These are phyloP conservation scores for Tachycineta bicolor DNA, from an alignment of 2,113 vertebrate genomes.

Conservation along the genomic window DNA sequence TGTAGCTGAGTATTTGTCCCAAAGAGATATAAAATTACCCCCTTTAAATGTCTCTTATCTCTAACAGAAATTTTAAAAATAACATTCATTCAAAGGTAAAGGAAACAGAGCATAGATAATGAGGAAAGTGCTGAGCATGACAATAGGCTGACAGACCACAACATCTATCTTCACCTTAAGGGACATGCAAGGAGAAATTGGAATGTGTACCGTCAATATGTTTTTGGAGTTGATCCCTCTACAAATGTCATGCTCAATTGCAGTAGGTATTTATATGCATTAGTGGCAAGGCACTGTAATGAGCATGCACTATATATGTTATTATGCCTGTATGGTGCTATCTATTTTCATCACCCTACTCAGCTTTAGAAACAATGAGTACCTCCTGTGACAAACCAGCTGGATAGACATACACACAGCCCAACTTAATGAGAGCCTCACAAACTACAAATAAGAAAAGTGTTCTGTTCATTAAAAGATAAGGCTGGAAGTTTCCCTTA, in stretches of 20 bases:
- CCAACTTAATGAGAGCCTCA: not conserved
- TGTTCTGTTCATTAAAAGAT: not conserved
- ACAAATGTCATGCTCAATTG: constrained; percentile 21
- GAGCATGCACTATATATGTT: not conserved
- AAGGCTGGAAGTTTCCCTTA: not conserved
- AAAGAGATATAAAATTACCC: not conserved
- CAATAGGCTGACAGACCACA: not conserved
- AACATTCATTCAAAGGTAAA: not conserved
- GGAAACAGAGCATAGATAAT: not conserved
- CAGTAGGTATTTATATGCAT: constrained; percentile 27
- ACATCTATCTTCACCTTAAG: constrained; percentile 28
- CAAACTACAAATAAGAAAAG: not conserved
- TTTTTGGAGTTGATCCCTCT: constrained; percentile 28
- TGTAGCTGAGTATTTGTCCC: not conserved
- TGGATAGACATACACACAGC: not conserved
- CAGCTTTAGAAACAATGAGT: not conserved
- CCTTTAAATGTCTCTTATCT: not conserved
- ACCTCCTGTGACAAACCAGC: not conserved
- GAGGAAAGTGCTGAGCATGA: not conserved
- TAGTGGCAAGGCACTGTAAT: not conserved
- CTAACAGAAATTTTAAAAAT: not conserved
- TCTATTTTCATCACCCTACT: not conserved
- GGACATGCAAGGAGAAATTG: not conserved
- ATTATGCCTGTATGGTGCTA: not conserved
- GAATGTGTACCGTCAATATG: not conserved